These are phyloP conservation scores for Anabacerthia variegaticeps DNA, from an alignment of 2,797 vertebrate genomes.

Conservation along the genomic window DNA sequence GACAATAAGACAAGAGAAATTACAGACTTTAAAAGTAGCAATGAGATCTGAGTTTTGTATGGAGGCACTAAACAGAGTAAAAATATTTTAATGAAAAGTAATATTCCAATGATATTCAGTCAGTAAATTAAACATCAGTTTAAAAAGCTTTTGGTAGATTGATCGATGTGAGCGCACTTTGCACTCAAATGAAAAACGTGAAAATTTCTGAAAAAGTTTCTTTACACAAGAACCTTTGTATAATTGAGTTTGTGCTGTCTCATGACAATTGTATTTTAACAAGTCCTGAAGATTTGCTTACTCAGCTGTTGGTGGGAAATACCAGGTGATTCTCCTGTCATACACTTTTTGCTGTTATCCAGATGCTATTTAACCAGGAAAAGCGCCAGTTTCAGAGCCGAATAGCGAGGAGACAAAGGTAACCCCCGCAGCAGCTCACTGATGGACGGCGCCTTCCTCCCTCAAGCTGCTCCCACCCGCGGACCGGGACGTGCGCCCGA, in stretches of 20 bases:
- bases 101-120: background rate
- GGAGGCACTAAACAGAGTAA: background rate
- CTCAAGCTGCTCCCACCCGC: rapidly evolving
- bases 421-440: rapidly evolving
- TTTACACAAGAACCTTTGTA: background rate
- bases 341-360: rapidly evolving
- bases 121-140: background rate
- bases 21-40: background rate
- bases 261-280: background rate
- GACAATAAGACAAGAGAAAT: background rate
- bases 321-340: background rate
- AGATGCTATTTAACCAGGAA: background rate
- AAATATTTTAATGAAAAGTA: background rate
- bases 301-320: background rate
- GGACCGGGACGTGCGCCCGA: background rate
- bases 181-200: background rate
- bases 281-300: background rate
- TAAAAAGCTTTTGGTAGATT: background rate
- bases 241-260: background rate
- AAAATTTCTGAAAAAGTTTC: background rate
- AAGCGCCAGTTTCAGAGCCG: background rate
- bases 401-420: rapidly evolving
- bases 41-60: background rate
- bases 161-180: background rate
- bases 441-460: background rate